Conservation (phyloP, 1,140 invertebrate species). For the Armadillidium nasatum region DNA sequence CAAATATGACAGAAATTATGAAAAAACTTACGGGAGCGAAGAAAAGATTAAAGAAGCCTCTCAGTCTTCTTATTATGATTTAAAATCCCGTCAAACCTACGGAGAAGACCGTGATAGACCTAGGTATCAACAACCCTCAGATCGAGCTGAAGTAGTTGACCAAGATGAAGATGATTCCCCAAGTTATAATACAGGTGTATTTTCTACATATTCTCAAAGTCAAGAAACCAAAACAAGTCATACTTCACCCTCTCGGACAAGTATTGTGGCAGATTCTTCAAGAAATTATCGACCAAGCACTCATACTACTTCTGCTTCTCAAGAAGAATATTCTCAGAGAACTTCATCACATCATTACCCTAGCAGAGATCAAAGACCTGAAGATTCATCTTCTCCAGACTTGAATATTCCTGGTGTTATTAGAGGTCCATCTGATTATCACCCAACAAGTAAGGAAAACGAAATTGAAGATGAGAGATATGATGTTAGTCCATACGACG, state of each 20-base stretch:
- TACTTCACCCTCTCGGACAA: neutral
- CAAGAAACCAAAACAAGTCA: neutral
- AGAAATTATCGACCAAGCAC: neutral
- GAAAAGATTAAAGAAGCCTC: too few relatives aligned
- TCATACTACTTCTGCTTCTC: neutral
- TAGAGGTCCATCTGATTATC: neutral
- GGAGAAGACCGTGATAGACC: too few relatives aligned
- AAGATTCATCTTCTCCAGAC: neutral
- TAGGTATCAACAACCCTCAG: too few relatives aligned
- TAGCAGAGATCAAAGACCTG: neutral
- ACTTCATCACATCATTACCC: neutral
- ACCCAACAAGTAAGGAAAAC: neutral
- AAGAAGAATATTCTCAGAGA: neutral
- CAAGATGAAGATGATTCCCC: too few relatives aligned
- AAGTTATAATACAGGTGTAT: too few relatives aligned
- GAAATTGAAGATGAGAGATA: constrained; percentile 25
- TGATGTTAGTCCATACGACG: constrained; percentile 24
- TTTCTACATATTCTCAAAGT: neutral
- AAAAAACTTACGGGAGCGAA: too few relatives aligned
- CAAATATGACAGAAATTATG: too few relatives aligned
- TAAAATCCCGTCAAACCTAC: too few relatives aligned
- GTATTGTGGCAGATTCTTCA: neutral
- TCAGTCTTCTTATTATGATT: too few relatives aligned
- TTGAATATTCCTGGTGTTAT: neutral
- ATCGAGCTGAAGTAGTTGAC: too few relatives aligned